Conservation (phyloP, 2,888 invertebrate species). For the Eugnorisma glareosa region DNA sequence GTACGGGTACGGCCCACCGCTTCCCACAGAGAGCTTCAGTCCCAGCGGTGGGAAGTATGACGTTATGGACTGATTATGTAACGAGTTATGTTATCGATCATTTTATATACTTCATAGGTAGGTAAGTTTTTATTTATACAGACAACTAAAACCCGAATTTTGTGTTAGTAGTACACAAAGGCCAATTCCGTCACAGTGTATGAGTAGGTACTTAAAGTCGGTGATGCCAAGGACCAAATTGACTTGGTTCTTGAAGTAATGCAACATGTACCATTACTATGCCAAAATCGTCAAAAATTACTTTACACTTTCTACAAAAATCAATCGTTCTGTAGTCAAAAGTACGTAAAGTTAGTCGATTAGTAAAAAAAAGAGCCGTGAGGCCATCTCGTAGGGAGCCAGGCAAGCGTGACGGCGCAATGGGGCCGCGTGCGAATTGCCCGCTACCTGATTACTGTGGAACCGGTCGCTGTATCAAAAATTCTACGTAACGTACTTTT, state of each 20-base stretch:
- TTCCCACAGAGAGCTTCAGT: neutral
- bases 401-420: slow-evolving; percentile 71
- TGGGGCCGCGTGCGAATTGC: slow-evolving; percentile 71
- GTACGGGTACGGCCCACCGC: neutral
- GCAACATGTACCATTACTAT: slow-evolving; percentile 4
- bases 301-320: slow-evolving; percentile 47
- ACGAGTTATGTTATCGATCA: neutral
- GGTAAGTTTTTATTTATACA: neutral
- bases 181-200: slow-evolving; percentile 10
- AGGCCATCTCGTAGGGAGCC: slow-evolving; percentile 71
- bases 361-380: slow-evolving; percentile 67
- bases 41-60: neutral
- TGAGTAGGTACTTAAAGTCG: neutral
- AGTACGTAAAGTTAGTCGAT: slow-evolving; percentile 61
- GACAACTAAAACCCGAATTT: neutral
- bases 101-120: neutral
- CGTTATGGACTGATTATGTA: neutral
- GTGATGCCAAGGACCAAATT: neutral
- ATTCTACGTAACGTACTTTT: slow-evolving; percentile 46
- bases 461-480: slow-evolving; percentile 64
- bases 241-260: neutral
- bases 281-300: slow-evolving; percentile 19
- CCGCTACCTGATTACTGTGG: slow-evolving; percentile 62
- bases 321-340: slow-evolving; percentile 55
- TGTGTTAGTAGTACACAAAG: neutral